Evolutionary conservation across 2,888 invertebrate species (phyloP).

Genomic region (Lasioglossum morio): DNA sequence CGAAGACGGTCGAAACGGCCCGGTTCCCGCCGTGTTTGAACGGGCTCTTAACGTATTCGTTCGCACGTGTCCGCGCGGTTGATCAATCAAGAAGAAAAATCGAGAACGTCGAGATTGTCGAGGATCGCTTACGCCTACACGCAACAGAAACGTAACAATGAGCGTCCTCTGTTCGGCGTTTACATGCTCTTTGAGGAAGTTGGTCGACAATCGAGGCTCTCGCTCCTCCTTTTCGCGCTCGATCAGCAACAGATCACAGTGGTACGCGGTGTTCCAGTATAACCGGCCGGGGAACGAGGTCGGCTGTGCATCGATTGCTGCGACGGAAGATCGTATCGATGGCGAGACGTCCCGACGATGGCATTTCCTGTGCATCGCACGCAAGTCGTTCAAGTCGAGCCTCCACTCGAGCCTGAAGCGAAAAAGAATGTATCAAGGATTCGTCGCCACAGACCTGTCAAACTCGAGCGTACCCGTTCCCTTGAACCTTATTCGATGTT

Average conservation of each 20-base stretch:
- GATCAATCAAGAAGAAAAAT: too few species aligned
- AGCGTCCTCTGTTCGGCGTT: slow-evolving; percentile 70
- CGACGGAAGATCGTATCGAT: not conserved
- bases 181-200: slow-evolving; percentile 61
- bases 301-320: too few species aligned
- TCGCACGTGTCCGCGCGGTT: too few species aligned
- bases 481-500: not conserved
- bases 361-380: fast-evolving
- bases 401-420: not conserved
- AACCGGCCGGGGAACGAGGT: not conserved
- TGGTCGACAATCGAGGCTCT: slow-evolving; percentile 47
- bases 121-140: slow-evolving; percentile 61
- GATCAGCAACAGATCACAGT: slow-evolving; percentile 49
- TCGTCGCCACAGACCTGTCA: not conserved
- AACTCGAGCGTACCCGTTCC: not conserved
- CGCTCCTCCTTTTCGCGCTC: slow-evolving; percentile 65
- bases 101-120: too few species aligned
- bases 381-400: not conserved
- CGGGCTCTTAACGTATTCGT: too few species aligned
- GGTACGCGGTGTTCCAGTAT: slow-evolving; percentile 60
- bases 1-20: too few species aligned
- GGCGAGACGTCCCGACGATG: not conserved
- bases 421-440: not conserved
- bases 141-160: slow-evolving; percentile 70
- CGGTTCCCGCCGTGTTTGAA: too few species aligned